Conservation (phyloP, 2,888 invertebrate genomes). For the Tipula helvola region DNA sequence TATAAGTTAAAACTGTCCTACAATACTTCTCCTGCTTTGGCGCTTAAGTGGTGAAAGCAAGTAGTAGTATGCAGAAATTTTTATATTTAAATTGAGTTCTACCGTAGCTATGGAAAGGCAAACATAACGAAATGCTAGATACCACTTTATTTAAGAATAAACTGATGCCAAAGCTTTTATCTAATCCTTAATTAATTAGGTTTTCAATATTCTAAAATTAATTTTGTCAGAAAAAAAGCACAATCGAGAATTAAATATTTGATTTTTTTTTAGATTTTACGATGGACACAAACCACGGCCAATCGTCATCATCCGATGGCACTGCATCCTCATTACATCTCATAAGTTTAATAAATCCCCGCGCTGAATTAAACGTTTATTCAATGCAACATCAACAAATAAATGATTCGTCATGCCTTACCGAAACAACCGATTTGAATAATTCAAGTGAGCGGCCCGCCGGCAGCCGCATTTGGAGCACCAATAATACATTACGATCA, state of each 20-base stretch:
- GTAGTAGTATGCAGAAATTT: no score
- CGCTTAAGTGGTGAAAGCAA: no score
- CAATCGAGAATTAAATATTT: not conserved
- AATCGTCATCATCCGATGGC: not conserved
- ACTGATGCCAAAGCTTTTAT: no score
- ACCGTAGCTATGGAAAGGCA: no score
- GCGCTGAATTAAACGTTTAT: conserved; percentile 4
- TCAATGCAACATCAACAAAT: conserved; percentile 9
- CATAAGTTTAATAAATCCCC: not conserved
- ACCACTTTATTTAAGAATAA: no score
- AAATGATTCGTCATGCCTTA: conserved; percentile 24
- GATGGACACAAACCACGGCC: not conserved
- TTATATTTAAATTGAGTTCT: no score
- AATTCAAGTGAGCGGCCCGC: conserved; percentile 19
- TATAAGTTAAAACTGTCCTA: no score
- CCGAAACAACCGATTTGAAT: conserved; percentile 24
- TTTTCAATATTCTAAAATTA: no score
- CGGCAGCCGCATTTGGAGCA: not conserved
- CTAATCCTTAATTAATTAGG: no score
- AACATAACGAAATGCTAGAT: no score
- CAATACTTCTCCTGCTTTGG: no score
- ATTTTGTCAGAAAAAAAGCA: no score
- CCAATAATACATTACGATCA: conserved; percentile 6
- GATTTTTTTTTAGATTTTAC: not conserved
- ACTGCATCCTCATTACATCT: not conserved